These are phyloP conservation scores for Phycodurus eques DNA, from an alignment of 2,113 vertebrate species.

Conservation along the genomic window DNA sequence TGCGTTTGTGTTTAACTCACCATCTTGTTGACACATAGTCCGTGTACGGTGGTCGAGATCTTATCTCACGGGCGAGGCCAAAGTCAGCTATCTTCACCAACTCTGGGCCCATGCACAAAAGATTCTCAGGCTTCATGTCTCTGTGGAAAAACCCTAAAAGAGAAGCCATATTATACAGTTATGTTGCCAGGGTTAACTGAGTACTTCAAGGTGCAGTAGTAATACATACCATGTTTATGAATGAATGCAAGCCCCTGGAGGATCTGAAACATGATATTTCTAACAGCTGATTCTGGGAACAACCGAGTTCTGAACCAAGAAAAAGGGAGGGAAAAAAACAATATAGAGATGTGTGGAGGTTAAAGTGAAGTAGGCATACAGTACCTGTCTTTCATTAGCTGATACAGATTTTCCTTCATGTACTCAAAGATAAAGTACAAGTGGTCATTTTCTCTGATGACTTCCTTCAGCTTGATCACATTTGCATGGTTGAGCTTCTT, in stretches of 20 bases:
- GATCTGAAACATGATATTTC: constrained; percentile 99
- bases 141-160: constrained; percentile 90
- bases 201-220: background rate
- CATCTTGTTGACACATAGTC: constrained; percentile 97
- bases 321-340: constrained; percentile 14
- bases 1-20: constrained; percentile 53
- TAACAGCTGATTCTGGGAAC: constrained; percentile 94
- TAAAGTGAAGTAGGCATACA: constrained; percentile 1
- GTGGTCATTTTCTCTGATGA: constrained; percentile 96
- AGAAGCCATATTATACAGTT: background rate
- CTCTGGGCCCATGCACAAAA: constrained; percentile 96
- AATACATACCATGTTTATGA: constrained; percentile 89
- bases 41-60: constrained; percentile 94
- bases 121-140: constrained; percentile 98
- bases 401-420: constrained; percentile 99
- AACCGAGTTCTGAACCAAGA: constrained; percentile 84
- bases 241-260: constrained; percentile 95
- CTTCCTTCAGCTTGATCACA: constrained; percentile 96
- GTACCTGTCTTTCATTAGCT: constrained; percentile 98
- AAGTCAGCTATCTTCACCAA: constrained; percentile 98
- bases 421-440: constrained; percentile 99
- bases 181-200: background rate
- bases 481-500: constrained; percentile 99
- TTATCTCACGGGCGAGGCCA: constrained; percentile 90
- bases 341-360: background rate